These are phyloP conservation scores for Drosophila incognita DNA, from an alignment of 2,888 invertebrate species.

Conservation along the genomic window DNA sequence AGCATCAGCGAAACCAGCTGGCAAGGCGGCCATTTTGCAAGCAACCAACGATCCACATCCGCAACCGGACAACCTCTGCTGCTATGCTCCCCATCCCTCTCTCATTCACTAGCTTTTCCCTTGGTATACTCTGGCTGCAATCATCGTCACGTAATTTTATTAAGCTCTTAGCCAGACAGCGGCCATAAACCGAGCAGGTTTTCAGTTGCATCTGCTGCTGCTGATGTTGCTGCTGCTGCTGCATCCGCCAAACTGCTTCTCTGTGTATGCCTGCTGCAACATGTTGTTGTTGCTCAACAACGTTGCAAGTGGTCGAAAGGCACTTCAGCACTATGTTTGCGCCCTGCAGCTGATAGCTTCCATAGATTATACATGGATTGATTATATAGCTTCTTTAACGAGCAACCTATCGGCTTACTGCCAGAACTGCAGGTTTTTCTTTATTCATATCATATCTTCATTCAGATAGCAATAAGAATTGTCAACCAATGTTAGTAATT, in stretches of 20 bases:
- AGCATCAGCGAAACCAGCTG: constrained; percentile 46
- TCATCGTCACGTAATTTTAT: constrained; percentile 81
- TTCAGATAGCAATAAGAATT: neutral
- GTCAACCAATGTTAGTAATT: neutral
- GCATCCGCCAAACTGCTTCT: neutral
- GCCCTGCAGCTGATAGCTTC: constrained; percentile 13
- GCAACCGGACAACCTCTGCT: constrained; percentile 36
- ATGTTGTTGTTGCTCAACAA: constrained; percentile 34
- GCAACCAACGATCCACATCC: constrained; percentile 59
- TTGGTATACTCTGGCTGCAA: constrained; percentile 50
- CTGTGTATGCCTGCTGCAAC: constrained; percentile 45
- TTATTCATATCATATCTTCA: too few relatives aligned
- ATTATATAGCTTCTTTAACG: constrained; percentile 7
- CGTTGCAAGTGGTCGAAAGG: constrained; percentile 19
- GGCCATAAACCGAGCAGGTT: constrained; percentile 38
- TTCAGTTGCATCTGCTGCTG: constrained; percentile 19
- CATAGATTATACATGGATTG: constrained; percentile 1
- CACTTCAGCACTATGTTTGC: constrained; percentile 30
- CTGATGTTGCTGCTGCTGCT: neutral
- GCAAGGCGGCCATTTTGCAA: constrained; percentile 56
- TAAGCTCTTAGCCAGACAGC: constrained; percentile 68
- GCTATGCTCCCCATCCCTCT: neutral
- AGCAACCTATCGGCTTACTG: constrained; percentile 1
- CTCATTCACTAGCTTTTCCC: neutral
- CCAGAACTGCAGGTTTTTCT: neutral